Base-by-base conservation (phyloP, 2,797 vertebrate genomes). In the Cryptoprocta ferox region DNA sequence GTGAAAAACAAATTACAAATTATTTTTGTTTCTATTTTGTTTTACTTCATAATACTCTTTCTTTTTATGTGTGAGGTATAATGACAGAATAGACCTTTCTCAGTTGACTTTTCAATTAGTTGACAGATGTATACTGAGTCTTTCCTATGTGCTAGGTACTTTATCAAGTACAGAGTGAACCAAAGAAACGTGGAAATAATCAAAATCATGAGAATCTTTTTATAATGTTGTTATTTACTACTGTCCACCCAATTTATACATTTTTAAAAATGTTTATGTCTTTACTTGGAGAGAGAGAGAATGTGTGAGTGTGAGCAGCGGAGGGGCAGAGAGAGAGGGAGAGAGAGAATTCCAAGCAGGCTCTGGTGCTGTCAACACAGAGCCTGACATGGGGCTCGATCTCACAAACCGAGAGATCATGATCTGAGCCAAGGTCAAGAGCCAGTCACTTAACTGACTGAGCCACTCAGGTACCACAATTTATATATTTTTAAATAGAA, bases 1-100 rank as follows among this genome's bases (percentile, higher is more conserved):
- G 15, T 2, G 15, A 6, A 24, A 92, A 98, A 96, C 7, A 94
- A 98, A 89, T 88, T 76, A 87, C n/a, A 95, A 93, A 97, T 96
- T 82, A 90, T 28, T 95, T 97, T 94, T 98, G 26, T 89, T 98
- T 98, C 45, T 37, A 28, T 92, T 98, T 97, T 91, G 35, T 96
- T 98, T 96, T 93, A 59, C 87, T 96, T 90, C 90, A 35, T 91
- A 80, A 92, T 59, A 37, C 15, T 95, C 80, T 85, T 94, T 92
- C 15, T 95, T 5, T 98, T 88, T 97, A 4, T 91, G 24, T 61
- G 12, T 79, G 65, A 94, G 3, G 0, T 63, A n/a, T 45, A 78
- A 75, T 48, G 59, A 42, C 15, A 68, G 10, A 66, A 71, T 45
- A 28, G 26, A 5, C 48, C 42, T 87, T 89, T 68, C 35, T 79